A percentile compares a stretch with the other conserved stretches of the same genome.
Conservation (phyloP, 2,113 vertebrate species). For the Sapajus apella region DNA sequence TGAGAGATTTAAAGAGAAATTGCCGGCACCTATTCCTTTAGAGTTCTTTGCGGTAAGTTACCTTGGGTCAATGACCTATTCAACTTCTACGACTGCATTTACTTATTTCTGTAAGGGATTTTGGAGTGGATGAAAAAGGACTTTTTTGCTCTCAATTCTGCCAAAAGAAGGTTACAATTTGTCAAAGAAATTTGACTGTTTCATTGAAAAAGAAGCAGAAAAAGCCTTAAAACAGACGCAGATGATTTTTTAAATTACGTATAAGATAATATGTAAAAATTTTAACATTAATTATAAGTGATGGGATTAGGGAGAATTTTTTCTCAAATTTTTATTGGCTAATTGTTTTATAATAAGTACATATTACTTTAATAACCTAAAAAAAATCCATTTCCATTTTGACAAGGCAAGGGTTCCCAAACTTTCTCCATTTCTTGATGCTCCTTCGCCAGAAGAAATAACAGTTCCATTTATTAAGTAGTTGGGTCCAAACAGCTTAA, state of each 20-base stretch:
- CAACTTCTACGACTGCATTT: fast-evolving
- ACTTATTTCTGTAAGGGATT: not conserved
- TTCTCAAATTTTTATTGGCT: not conserved
- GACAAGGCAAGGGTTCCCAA: not conserved
- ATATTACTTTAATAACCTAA: not conserved
- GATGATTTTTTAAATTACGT: not conserved
- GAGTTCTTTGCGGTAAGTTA: conserved; percentile 95
- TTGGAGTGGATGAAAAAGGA: not conserved
- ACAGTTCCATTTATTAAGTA: not conserved
- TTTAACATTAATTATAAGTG: not conserved
- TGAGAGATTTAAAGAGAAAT: conserved; percentile 92
- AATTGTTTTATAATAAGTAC: not conserved
- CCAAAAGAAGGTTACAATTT: not conserved
- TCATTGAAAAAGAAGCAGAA: not conserved
- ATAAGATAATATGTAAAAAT: not conserved
- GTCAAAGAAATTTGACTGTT: conserved; percentile 4
- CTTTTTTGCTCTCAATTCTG: not conserved
- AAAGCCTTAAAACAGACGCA: not conserved
- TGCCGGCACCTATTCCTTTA: conserved; percentile 96
- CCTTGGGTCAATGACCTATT: not conserved
- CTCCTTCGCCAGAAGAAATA: not conserved
- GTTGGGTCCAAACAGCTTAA: not conserved
- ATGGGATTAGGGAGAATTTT: not conserved
- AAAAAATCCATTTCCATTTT: conserved; percentile 44
- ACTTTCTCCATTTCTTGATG: not conserved